Evolutionary conservation across 2,888 invertebrate species (phyloP), one percentile per base, ranked within the genome.

Genomic region (Hydraecia micacea): DNA sequence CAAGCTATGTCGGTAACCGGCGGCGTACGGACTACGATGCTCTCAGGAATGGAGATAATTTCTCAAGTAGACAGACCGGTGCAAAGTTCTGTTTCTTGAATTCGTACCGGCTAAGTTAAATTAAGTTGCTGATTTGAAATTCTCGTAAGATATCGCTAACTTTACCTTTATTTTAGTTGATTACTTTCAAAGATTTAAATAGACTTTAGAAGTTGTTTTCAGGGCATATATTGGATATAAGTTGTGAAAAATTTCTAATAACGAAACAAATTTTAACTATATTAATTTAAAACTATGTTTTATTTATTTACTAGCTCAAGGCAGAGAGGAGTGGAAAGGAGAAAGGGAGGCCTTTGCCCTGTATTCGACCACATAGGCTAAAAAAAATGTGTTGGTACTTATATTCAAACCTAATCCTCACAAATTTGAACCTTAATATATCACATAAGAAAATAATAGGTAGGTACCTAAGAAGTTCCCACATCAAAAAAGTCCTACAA

Each of bases 151-250:
- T 49, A 75, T 71, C 46, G 58, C 39, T 25, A 75, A 85, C 66
- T 82, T 85, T 42, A 62, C 21, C n/a, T 49, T 81, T 25, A 66
- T 21, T 46, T 83, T 15, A 84, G 60, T 63, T 81, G 75, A 81
- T 85, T 83, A 85, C 82, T 82, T 66, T 69, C n/a, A 77, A 62
- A 74, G 21, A 66, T 85, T 66, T 80, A 70, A 65, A 73, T 73
- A 68, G 73, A 84, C 62, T 84, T 84, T 42, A 1, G 28, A 42
- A 58, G 49, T 68, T n/a, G 32, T 68, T 49, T 71, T 62, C 25
- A 36, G 13, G 32, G 25, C 4, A 46, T n/a, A 7, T 52, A 67
- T 80, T 80, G 9, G 49, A 28, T 25, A 32, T 70, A 36, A 70
- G n/a, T 32, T 79, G 21, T 78, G 3, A n/a, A 72, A 18, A 13